Base-by-base conservation (phyloP, 2,888 invertebrate species). In the Drosophila siamana region DNA sequence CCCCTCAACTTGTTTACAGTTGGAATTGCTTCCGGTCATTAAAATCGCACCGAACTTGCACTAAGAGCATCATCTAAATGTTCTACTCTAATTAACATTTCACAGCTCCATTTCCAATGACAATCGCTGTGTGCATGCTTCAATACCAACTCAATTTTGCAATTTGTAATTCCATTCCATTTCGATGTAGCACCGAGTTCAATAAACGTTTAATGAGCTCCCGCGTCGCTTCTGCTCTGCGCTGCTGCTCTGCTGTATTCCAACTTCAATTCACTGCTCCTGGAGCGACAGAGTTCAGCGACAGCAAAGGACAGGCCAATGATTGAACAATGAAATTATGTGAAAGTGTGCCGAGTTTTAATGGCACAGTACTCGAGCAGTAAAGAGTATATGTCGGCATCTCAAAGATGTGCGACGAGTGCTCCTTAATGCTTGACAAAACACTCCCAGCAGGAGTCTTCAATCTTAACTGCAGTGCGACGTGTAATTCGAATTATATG, bases 201-300 rank as follows among this genome's bases (percentile, higher is more conserved):
- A 81, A 84, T 56, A 80, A 65, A 69, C 85, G 66, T 50, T 80
- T 78, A 80, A 81, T 69, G 81, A 70, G 70, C 69, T 84, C 54
- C 61, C 46, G 30, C 19, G n/a, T n/a, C n/a, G n/a, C n/a, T n/a
- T n/a, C n/a, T n/a, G n/a, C n/a, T n/a, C n/a, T 69, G 81, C 69
- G 70, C 69, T 84, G 50, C 61, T 43, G 30, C 19, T 2, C 19
- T 19, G 19, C 19, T 19, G 19, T n/a, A n/a, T 13, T 11, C 19
- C 16, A 16, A 5, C 33, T 33, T 33, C 33, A n/a, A 33, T n/a
- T 33, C 33, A 11, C 33, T 33, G 33, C 33, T 33, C 33, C 33
- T 33, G 43, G 30, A 19, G 19, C 33, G 22, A 6, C 69, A 16
- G 30, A 52, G 68, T 66, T 66, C 47, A 66, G 66, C 28, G 33